Conservation (phyloP, 2,888 invertebrate genomes). For the Galerucella calmariensis region DNA sequence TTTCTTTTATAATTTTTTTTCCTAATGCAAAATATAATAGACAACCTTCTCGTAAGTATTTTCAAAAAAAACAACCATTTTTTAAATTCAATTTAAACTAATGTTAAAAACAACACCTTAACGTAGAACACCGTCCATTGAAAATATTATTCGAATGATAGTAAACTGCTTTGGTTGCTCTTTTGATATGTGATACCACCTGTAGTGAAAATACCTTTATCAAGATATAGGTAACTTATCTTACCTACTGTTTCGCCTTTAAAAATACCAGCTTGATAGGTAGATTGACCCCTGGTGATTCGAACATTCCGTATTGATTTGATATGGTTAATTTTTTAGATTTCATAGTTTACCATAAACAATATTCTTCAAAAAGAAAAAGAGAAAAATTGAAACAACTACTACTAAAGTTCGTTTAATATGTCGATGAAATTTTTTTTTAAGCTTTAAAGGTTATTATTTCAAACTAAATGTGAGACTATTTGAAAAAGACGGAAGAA, state of each 20-base stretch:
- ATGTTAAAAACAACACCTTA: constrained; percentile 14
- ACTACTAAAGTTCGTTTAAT: no score
- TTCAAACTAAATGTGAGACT: no score
- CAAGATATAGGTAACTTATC: constrained; percentile 45
- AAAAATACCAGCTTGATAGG: constrained; percentile 32
- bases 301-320: constrained; percentile 32
- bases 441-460: no score
- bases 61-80: no score
- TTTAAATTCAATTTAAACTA: background rate
- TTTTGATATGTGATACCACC: constrained; percentile 41
- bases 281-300: constrained; percentile 38
- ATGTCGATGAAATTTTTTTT: no score
- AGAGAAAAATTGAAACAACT: no score
- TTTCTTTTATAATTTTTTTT: background rate
- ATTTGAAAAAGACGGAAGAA: no score
- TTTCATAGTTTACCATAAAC: background rate
- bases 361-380: background rate
- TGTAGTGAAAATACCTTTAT: constrained; percentile 41
- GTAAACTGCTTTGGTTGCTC: constrained; percentile 37
- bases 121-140: constrained; percentile 35
- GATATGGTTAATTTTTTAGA: constrained; percentile 14
- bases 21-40: no score
- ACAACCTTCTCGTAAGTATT: no score
- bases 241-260: constrained; percentile 37
- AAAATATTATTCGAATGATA: constrained; percentile 38